Evolutionary conservation across 2,888 invertebrate species (phyloP), one percentile per base, ranked within the genome.

Genomic region (Oligia fasciuncula): DNA sequence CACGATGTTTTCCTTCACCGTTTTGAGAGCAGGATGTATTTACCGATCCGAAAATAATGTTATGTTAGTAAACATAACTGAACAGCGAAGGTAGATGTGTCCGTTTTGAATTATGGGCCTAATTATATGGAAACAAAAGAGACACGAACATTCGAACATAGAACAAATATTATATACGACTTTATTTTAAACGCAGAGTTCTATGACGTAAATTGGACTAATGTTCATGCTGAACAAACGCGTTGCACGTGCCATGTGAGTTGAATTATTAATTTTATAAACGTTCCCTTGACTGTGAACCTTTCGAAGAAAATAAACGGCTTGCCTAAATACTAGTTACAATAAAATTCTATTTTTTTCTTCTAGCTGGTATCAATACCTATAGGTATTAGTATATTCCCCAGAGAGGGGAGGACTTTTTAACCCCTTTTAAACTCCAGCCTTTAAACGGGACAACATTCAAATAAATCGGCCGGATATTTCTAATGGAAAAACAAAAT

Each of bases 181-280:
- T 5, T 54, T 51, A 35, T 6, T 43, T 73, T 8, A 62, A 54
- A 43, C 23, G 40, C 63, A 77, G 35, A 46, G 17, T 43, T n/a
- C 9, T 54, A 79, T 43, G n/a, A 66, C n/a, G 35, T 46, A 29
- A 19, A 46, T 46, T 51, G 5, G 43, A 63, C 51, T 77, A 62
- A 63, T 29, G 17, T 35, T 74, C 23, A 40, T 62, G 46, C 13
- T n/a, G 35, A 54, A 35, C n/a, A 54, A 77, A 54, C 1, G 0
- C 46, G 19, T 13, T 65, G 63, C 63, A 78, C 65, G 79, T 40
- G 6, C 0, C 79, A 78, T 14, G 35, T 19, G 17, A 65, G 35
- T n/a, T 57, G 29, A n/a, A 46, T n/a, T 19, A 78, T 78, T 65
- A n/a, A 54, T 77, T 77, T n/a, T 46, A 46, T 68, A 49, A 78